Evolutionary conservation across 2,888 invertebrate species (phyloP), one percentile per base, ranked within the genome.

Genomic region (Thereva nobilitata): DNA sequence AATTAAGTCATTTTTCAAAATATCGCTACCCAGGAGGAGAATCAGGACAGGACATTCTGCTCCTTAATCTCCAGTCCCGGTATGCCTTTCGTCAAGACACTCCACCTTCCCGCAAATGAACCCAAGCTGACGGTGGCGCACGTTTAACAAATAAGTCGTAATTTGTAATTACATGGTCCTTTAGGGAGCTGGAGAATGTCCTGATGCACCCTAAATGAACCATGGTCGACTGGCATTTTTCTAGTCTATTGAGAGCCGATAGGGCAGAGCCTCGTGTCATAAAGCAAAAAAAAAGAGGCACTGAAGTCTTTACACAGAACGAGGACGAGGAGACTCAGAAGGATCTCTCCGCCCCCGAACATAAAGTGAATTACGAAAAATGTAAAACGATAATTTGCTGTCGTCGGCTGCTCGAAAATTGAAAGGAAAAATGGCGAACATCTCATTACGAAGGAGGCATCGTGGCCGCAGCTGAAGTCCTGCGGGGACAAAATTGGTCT

Each of bases 101-200:
- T 23, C 23, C 23, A 23, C 23, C 23, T 23, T 23, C 23, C 23
- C 23, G 23, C 23, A 23, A 23, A 23, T 23, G 23, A 23, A 23
- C 23, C 23, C 23, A 23, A 23, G 23, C 23, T 23, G 23, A 23
- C 23, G 23, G 23, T 23, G 23, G 67, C 56, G 68, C 68, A 70
- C 67, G 59, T 68, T 70, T 70, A 70, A 68, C 68, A 70, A 70
- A 70, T 70, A 68, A 63, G 65, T 63, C 67, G 67, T 70, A 70
- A 68, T 70, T 70, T 68, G 70, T 70, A 70, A 70, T 70, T 70
- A 70, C 67, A 70, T 57, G 65, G 64, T 57, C 66, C 66, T 68
- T 70, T 66, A 53, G 70, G 66, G 53, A 64, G 67, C 56, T 66
- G 40, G 45, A 12, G 53, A 44, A 54, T 55, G 47, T 47, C 54